These are phyloP conservation scores for Cordilura impudica DNA, from an alignment of 2,888 invertebrate species.

Conservation along the genomic window DNA sequence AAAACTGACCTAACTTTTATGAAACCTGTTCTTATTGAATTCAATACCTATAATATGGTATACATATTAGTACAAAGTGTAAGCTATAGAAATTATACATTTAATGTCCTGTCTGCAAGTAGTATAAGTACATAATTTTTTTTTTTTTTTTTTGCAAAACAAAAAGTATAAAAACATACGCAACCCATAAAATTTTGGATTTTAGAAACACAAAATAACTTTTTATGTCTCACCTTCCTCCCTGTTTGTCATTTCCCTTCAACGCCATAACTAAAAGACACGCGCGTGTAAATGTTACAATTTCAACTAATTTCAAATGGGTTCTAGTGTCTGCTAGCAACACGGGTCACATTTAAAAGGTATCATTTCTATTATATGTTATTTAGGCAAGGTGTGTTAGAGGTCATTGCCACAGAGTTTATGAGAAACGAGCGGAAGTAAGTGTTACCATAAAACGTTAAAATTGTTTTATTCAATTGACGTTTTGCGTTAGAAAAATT, in stretches of 20 bases:
- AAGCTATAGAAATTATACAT: too few species aligned
- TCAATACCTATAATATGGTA: too few species aligned
- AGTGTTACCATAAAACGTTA: too few species aligned
- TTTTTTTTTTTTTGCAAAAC: constrained; percentile 1
- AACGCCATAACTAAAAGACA: neutral
- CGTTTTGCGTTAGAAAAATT: too few species aligned
- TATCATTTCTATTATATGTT: constrained; percentile 28
- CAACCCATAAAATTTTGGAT: constrained; percentile 43
- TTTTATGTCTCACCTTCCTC: constrained; percentile 48
- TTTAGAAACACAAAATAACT: constrained; percentile 52
- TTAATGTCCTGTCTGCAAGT: too few species aligned
- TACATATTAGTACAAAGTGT: too few species aligned
- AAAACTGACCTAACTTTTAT: too few species aligned
- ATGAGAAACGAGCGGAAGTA: constrained; percentile 1
- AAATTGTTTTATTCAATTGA: too few species aligned
- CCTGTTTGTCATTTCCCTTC: neutral
- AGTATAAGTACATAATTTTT: neutral
- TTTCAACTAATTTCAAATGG: constrained; percentile 49
- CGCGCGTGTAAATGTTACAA: constrained; percentile 31
- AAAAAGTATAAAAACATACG: neutral
- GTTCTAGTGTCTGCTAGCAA: constrained; percentile 7
- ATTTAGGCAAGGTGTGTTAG: constrained; percentile 6
- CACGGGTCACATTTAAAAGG: constrained; percentile 14
- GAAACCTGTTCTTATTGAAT: too few species aligned
- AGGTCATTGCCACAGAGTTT: constrained; percentile 48